Conservation (phyloP, 2,888 invertebrate species). For the Atrina japonica region DNA sequence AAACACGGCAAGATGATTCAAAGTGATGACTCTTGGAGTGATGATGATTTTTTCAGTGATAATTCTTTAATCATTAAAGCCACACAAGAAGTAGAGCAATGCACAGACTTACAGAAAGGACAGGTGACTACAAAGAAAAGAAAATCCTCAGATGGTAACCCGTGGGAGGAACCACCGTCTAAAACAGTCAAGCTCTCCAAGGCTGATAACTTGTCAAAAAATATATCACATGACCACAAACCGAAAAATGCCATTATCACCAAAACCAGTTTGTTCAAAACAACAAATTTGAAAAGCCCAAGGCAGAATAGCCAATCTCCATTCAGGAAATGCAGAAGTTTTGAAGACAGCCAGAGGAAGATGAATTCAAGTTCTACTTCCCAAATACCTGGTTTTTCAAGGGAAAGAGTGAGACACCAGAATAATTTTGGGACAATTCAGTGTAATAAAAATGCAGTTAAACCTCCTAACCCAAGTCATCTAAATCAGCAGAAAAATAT, state of each 20-base stretch:
- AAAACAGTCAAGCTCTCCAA: conserved; percentile 23
- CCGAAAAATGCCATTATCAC: too few species aligned
- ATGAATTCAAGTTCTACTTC: background rate
- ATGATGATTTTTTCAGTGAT: conserved; percentile 67
- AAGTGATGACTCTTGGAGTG: conserved; percentile 59
- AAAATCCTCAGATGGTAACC: conserved; percentile 14
- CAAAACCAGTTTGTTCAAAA: too few species aligned
- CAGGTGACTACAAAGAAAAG: conserved; percentile 23
- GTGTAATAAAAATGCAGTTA: too few species aligned
- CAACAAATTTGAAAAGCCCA: too few species aligned
- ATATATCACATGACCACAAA: too few species aligned
- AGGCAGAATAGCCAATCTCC: conserved; percentile 15
- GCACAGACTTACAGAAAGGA: background rate
- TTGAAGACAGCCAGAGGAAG: conserved; percentile 32
- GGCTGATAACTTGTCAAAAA: background rate
- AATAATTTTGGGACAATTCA: too few species aligned
- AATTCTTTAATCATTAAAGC: conserved; percentile 66
- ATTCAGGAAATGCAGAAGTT: conserved; percentile 47
- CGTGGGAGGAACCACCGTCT: conserved; percentile 18
- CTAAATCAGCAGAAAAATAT: too few species aligned
- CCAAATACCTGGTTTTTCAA: background rate
- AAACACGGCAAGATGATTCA: background rate
- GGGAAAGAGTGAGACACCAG: background rate
- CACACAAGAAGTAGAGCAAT: conserved; percentile 49
- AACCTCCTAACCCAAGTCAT: too few species aligned